These are phyloP conservation scores for Merluccius polli DNA, from an alignment of 2,797 vertebrate species.

Conservation along the genomic window DNA sequence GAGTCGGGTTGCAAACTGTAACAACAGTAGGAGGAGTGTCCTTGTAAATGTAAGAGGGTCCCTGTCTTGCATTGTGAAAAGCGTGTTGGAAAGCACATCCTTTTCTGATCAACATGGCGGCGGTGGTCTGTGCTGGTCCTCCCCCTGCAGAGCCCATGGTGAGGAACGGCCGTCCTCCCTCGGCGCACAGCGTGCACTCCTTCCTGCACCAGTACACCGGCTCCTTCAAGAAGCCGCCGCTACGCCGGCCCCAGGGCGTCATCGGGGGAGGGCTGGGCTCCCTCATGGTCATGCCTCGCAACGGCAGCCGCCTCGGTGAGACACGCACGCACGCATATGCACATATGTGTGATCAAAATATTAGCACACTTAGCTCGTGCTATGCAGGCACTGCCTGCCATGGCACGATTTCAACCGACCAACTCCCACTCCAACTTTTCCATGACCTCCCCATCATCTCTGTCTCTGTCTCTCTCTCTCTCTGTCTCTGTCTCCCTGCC, in stretches of 20 bases:
- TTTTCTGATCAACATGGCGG: not conserved
- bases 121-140: too few species aligned
- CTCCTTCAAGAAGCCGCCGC: constrained; percentile 91
- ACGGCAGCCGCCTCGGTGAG: constrained; percentile 93
- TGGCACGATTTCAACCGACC: not conserved
- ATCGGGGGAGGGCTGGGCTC: constrained; percentile 91
- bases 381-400: not conserved
- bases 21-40: too few species aligned
- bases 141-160: constrained; percentile 83
- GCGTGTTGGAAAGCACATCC: too few species aligned
- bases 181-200: constrained; percentile 95
- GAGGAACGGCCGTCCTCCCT: constrained; percentile 91
- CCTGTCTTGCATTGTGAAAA: too few species aligned
- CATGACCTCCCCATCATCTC: not conserved
- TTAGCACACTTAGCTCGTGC: too few species aligned
- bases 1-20: too few species aligned
- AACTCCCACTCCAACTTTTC: not conserved
- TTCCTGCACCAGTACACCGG: constrained; percentile 95
- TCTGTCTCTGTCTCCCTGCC: not conserved
- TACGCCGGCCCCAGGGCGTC: constrained; percentile 91
- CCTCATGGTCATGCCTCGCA: constrained; percentile 91
- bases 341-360: too few species aligned
- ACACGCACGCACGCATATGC: constrained; percentile 5
- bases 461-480: not conserved
- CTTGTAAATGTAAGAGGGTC: too few species aligned